Evolutionary conservation across 2,113 vertebrate species (phyloP), one percentile per base, ranked within the genome.

Genomic region (Upupa epops): DNA sequence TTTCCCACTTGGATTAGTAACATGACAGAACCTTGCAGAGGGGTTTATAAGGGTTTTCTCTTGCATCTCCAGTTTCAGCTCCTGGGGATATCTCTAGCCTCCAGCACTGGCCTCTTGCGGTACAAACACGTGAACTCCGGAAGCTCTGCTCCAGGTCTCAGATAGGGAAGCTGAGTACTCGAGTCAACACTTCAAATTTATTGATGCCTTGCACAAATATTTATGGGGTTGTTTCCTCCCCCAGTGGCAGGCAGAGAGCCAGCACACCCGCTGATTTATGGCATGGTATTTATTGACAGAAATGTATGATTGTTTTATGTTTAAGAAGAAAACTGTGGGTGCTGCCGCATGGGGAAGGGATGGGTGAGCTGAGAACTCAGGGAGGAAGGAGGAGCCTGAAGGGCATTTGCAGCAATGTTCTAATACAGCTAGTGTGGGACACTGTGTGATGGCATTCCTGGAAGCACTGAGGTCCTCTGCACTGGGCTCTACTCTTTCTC

Each of bases 191-290:
- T 96, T 95, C 93, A 86, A 86, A 95, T 96, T 96, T 97, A 96
- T 95, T 96, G 94, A 96, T 96, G 96, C 95, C 96, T 96, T 97
- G 92, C 92, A 95, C 95, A 97, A 97, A 97, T 95, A 96, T 97
- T 96, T 97, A 96, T 94, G 92, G 79, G 94, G 78, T 92, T 83
- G 71, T 91, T 97, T 97, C 95, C 97, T 97, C 94, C 92, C 68
- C 74, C 83, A 82, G 90, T 83, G 90, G 88, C 74, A 84, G 96
- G 92, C 95, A 88, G 71, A 60, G 78, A 68, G 93, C 93, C 94
- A 95, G 94, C 79, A 48, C 89, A 54, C 40, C 69, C 0, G 4
- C 68, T 88, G 91, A 94, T 93, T 95, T 94, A 76, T 74, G 85
- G 56, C 28, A 79, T 77, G 85, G 56, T 76, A 93, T 92, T 95